Base-by-base conservation (phyloP, 2,888 invertebrate species). In the Nemapogon koenigi region DNA sequence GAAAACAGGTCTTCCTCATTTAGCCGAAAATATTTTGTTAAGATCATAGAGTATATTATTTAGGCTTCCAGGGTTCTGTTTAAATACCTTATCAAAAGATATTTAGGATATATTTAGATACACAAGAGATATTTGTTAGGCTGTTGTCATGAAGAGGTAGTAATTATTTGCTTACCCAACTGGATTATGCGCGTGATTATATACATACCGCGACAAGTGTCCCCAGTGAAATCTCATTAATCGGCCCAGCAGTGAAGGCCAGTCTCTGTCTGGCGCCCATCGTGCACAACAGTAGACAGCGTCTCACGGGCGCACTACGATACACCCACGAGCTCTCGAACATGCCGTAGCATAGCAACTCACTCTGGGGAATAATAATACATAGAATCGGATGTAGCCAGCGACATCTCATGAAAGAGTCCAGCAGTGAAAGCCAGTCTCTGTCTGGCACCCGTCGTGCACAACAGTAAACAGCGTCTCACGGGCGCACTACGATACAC, bases 401-500 rank as follows among this genome's bases (percentile, higher is more conserved):
- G 50, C 0, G 69, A 59, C 62, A 71, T 67, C 40, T 64, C 53
- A 41, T 62, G 61, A 41, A 61, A 68, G 2, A 67, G 65, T 3
- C 71, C 71, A 3, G 69, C 69, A 41, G 37, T 58, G 43, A 70
- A 67, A 2, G 52, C 46, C 6, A 70, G 41, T 3, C 33, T 18
- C 16, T 33, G 3, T 19, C 19, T n/a, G 11, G 19, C 13, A 13
- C 33, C 30, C 8, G 25, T 6, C 6, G n/a, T 15, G 8, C 35
- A 15, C 26, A 40, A 16, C 13, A 17, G 13, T 6, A 40, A 14
- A 2, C 10, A 11, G 11, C 30, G 22, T 16, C 56, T 57, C 22
- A 56, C 28, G 18, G 28, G 45, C 3, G 41, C 45, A 25, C 53
- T 43, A 2, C 49, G 38, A 0, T 38, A 35, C 11, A 52, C 43